phyloP scores from a whole-genome alignment of 2,797 vertebrate species.

The Rhyacichthys aspro region DNA sequence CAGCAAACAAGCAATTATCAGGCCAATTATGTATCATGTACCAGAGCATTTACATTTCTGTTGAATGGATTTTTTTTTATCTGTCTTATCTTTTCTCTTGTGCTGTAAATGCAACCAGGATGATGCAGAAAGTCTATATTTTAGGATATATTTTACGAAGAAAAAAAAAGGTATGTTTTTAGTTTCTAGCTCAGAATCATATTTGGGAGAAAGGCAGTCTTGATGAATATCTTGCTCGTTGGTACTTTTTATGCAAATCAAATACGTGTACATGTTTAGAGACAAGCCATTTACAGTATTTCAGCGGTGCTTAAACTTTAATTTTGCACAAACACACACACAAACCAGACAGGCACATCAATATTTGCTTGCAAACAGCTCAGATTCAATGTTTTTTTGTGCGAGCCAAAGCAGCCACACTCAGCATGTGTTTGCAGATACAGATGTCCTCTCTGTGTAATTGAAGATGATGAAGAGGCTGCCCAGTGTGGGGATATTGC shows the following conservation, averaged over 20 bases:
- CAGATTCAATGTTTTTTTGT: conserved; percentile 27
- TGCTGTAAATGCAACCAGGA: conserved; percentile 41
- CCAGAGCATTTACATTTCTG: conserved; percentile 46
- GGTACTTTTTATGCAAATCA: no score
- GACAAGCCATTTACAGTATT: not conserved
- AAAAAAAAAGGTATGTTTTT: conserved; percentile 1
- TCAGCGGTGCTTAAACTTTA: conserved; percentile 13
- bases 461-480: conserved; percentile 63
- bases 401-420: conserved; percentile 19
- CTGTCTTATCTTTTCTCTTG: conserved; percentile 11
- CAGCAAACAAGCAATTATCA: conserved; percentile 69
- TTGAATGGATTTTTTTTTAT: conserved; percentile 58
- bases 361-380: conserved; percentile 32
- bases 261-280: no score
- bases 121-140: conserved; percentile 49
- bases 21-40: conserved; percentile 52
- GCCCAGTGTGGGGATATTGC: conserved; percentile 51
- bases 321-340: conserved; percentile 9
- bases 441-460: conserved; percentile 56
- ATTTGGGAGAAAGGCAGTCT: no score
- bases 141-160: conserved; percentile 36
- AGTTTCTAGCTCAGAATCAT: no score
- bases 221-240: no score
- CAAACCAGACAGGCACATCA: conserved; percentile 11
- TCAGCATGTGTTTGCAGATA: conserved; percentile 46